Percentiles rank a stretch among this genome's conserved stretches.
phyloP scores from a whole-genome alignment of 2,888 invertebrate genomes.

The Campoplex nolae region DNA sequence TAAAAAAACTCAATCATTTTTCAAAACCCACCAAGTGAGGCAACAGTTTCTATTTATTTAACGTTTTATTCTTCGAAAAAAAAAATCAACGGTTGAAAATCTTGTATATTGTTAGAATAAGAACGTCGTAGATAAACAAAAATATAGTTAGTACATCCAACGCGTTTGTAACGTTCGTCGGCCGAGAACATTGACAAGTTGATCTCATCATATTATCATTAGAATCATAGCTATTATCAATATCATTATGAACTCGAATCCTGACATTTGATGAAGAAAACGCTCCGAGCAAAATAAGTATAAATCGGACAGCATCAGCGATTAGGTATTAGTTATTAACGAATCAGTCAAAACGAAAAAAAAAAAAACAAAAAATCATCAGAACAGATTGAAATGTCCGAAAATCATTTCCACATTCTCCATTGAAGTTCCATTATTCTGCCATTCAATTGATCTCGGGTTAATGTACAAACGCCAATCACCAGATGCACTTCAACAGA shows the following conservation, averaged over 20 bases:
- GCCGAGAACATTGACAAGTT: background rate
- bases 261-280: background rate
- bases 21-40: background rate
- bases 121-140: constrained; percentile 14
- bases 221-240: background rate
- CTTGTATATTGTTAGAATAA: constrained; percentile 48
- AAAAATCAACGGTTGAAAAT: constrained; percentile 19
- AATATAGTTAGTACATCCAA: constrained; percentile 15
- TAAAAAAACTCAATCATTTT: background rate
- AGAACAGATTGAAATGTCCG: background rate
- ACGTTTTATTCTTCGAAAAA: background rate
- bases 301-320: background rate
- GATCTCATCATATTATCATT: constrained; percentile 15
- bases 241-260: background rate
- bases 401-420: background rate
- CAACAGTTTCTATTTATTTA: background rate
- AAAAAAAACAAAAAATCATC: background rate
- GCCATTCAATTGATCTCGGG: background rate
- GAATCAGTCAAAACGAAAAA: background rate
- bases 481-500: background rate
- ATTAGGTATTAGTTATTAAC: background rate
- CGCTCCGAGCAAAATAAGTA: background rate
- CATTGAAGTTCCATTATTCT: background rate
- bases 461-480: constrained; percentile 2
- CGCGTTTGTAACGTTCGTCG: constrained; percentile 45